These are phyloP conservation scores for Metalampra italica DNA, from an alignment of 2,888 invertebrate species.

Conservation along the genomic window DNA sequence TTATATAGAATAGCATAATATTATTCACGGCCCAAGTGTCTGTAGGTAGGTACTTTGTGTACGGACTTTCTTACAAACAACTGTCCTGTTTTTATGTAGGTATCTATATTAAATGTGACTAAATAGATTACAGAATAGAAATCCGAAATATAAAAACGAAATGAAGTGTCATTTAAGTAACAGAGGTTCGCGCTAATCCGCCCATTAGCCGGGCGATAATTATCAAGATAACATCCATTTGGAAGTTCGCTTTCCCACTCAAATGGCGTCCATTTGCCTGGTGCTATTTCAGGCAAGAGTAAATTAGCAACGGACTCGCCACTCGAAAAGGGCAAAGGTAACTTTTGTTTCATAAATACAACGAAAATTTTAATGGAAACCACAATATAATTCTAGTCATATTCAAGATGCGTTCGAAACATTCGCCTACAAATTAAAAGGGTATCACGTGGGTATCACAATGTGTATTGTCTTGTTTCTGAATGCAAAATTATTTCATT, in stretches of 20 bases:
- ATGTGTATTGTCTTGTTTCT: no score
- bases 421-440: no score
- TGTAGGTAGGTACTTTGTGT: no score
- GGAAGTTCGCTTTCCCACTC: conserved; percentile 13
- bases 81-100: no score
- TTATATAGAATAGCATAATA: no score
- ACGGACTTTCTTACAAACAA: no score
- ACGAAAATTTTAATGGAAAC: neutral
- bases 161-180: neutral
- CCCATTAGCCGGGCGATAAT: conserved; percentile 8
- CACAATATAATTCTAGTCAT: neutral
- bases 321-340: conserved; percentile 3
- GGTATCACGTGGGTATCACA: no score
- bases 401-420: no score
- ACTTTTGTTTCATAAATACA: neutral
- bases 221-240: conserved; percentile 10
- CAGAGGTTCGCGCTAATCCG: conserved; percentile 1
- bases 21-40: no score
- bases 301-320: conserved; percentile 2
- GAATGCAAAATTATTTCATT: no score
- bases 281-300: neutral
- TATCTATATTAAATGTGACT: no score
- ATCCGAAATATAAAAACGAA: neutral
- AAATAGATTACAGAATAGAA: no score
- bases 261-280: conserved; percentile 1